phyloP scores from a whole-genome alignment of 2,113 vertebrate species.

The Lota lota region DNA sequence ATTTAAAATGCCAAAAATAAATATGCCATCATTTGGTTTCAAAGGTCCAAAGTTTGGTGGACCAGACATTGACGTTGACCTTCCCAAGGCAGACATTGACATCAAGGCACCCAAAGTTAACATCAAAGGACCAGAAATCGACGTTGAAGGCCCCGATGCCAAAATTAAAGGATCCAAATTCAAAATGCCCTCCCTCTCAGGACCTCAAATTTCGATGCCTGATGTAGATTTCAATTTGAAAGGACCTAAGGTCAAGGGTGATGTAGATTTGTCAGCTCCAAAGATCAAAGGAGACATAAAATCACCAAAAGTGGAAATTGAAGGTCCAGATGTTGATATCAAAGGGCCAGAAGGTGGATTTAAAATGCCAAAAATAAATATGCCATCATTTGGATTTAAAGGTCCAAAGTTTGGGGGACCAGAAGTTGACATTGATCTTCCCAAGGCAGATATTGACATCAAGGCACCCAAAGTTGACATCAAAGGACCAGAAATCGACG shows the following conservation, averaged over 20 bases:
- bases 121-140: slow-evolving; percentile 2
- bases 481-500: slow-evolving; percentile 6
- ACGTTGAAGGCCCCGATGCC: background rate
- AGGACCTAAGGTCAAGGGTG: background rate
- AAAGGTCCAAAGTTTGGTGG: too few species aligned
- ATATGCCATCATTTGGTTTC: too few species aligned
- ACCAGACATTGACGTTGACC: too few species aligned
- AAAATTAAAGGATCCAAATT: slow-evolving; percentile 6
- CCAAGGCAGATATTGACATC: slow-evolving; percentile 2
- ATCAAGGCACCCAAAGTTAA: background rate
- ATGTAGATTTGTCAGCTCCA: background rate
- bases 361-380: slow-evolving; percentile 5
- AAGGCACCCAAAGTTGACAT: slow-evolving; percentile 2
- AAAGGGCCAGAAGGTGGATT: background rate
- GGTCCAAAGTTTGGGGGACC: background rate
- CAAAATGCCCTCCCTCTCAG: slow-evolving; percentile 1
- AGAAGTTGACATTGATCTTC: background rate
- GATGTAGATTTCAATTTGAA: background rate
- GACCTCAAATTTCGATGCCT: background rate
- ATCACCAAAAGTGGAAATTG: background rate
- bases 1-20: too few species aligned
- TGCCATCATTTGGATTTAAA: slow-evolving; percentile 11
- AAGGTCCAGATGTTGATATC: slow-evolving; percentile 24
- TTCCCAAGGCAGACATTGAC: too few species aligned
- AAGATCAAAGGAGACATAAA: slow-evolving; percentile 4